Evolutionary conservation across 2,113 vertebrate genomes (phyloP).

Genomic region (Festucalex cinctus): DNA sequence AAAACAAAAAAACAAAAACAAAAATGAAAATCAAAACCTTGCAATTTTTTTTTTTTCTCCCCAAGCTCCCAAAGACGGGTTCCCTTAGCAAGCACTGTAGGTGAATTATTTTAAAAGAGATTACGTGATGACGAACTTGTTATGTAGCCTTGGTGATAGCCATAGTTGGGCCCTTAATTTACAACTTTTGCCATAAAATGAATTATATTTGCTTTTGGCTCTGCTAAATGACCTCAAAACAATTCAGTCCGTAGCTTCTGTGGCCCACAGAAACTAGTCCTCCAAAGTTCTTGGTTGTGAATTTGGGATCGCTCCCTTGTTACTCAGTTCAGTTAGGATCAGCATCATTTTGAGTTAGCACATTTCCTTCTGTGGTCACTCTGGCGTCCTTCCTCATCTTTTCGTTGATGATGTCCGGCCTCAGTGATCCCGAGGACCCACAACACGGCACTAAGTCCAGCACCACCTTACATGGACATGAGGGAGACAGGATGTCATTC

Average conservation of each 20-base stretch:
- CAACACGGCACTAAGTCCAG: slow-evolving; percentile 17
- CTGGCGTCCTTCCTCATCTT: background rate
- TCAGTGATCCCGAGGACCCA: slow-evolving; percentile 22
- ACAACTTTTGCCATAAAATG: too few relatives aligned
- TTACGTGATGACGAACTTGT: too few relatives aligned
- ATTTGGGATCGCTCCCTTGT: background rate
- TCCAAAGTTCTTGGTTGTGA: background rate
- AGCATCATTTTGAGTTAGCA: background rate
- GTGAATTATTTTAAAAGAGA: too few relatives aligned
- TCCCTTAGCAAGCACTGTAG: too few relatives aligned
- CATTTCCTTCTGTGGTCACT: slow-evolving; percentile 44
- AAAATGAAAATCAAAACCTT: too few relatives aligned
- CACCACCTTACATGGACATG: slow-evolving; percentile 35
- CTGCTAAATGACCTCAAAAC: too few relatives aligned
- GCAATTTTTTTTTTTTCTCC: too few relatives aligned
- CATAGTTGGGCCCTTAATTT: too few relatives aligned
- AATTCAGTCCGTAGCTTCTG: background rate
- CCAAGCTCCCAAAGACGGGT: too few relatives aligned
- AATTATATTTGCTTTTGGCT: too few relatives aligned
- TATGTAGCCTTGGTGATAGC: too few relatives aligned
- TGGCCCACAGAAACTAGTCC: background rate
- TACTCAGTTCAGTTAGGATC: background rate
- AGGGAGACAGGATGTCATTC: background rate
- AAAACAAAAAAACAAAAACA: too few relatives aligned
- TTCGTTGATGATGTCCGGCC: slow-evolving; percentile 7